phyloP scores from a whole-genome alignment of 2,888 invertebrate genomes.

The Harmothoe impar region DNA sequence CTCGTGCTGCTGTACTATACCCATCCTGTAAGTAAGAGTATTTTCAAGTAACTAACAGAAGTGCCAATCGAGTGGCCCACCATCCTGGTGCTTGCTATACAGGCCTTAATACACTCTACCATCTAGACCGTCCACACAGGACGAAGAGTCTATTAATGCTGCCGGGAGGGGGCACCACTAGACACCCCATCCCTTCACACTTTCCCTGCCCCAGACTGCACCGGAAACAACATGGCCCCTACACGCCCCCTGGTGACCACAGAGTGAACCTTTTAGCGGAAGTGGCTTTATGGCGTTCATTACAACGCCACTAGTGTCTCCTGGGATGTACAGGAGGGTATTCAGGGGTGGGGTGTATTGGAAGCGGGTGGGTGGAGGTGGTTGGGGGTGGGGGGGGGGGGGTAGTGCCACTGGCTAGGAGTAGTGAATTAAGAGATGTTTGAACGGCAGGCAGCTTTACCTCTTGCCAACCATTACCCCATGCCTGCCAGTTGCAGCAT shows the following conservation, averaged over 20 bases:
- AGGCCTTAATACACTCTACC: too few species aligned
- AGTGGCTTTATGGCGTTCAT: slow-evolving; percentile 41
- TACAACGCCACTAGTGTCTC: neutral
- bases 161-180: neutral
- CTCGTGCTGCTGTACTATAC: too few species aligned
- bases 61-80: too few species aligned
- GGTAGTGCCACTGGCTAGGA: neutral
- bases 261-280: slow-evolving; percentile 39
- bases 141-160: too few species aligned
- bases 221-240: slow-evolving; percentile 10
- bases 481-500: neutral
- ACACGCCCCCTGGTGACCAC: slow-evolving; percentile 2
- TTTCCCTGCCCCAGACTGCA: neutral
- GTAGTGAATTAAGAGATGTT: neutral
- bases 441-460: neutral
- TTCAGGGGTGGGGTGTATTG: neutral
- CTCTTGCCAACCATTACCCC: neutral
- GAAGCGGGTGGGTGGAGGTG: neutral
- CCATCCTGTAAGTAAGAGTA: too few species aligned
- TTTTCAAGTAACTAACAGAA: too few species aligned
- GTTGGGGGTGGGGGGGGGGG: neutral
- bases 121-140: too few species aligned
- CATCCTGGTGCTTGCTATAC: too few species aligned
- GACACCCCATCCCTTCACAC: slow-evolving; percentile 3
- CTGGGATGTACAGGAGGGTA: neutral